A percentile compares a stretch with the other conserved stretches of the same genome.
Conservation (phyloP, 2,888 invertebrate species). For the Drepana falcataria region DNA sequence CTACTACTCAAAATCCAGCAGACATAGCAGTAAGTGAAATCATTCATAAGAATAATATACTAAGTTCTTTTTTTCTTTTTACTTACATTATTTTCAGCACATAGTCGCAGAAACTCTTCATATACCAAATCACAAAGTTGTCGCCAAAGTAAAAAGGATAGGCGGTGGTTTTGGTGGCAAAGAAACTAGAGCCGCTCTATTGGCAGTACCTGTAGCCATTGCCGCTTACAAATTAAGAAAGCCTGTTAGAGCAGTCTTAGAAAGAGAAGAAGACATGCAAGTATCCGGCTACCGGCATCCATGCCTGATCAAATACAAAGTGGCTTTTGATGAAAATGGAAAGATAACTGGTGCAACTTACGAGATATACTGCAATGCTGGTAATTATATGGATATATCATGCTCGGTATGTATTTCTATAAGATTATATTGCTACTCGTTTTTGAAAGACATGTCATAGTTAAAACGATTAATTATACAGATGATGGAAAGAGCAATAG, state of each 20-base stretch:
- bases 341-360: slow-evolving; percentile 81
- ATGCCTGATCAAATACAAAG: slow-evolving; percentile 86
- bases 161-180: slow-evolving; percentile 96
- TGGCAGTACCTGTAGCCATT: slow-evolving; percentile 83
- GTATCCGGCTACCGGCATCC: slow-evolving; percentile 89
- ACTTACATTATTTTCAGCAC: slow-evolving; percentile 59
- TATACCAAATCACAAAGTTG: slow-evolving; percentile 83
- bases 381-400: slow-evolving; percentile 86
- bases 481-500: slow-evolving; percentile 88
- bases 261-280: slow-evolving; percentile 92
- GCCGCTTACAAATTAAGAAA: slow-evolving; percentile 85
- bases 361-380: slow-evolving; percentile 84
- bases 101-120: slow-evolving; percentile 80
- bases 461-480: slow-evolving; percentile 43
- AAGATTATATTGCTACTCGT: not conserved
- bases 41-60: no score
- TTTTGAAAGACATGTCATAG: not conserved
- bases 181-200: slow-evolving; percentile 81
- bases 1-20: slow-evolving; percentile 88
- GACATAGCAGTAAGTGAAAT: slow-evolving; percentile 80
- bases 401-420: slow-evolving; percentile 65
- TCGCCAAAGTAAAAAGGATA: slow-evolving; percentile 85
- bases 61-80: not conserved
- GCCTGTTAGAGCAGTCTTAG: slow-evolving; percentile 87
- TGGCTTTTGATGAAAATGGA: slow-evolving; percentile 84